Evolutionary conservation across 2,888 invertebrate genomes (phyloP).

Genomic region (Acronicta alni): DNA sequence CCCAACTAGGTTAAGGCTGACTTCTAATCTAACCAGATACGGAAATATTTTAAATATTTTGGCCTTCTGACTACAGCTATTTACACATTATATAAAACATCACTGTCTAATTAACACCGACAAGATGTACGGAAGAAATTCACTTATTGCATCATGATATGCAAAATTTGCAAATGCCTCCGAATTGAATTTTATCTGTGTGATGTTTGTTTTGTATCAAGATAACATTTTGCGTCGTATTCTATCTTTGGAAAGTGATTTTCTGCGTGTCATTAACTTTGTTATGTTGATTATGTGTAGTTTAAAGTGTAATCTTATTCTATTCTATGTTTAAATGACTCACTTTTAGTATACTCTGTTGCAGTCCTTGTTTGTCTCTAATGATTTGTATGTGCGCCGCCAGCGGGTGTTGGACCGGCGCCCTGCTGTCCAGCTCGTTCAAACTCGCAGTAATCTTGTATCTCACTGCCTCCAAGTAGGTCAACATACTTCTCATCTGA

Average conservation of each 20-base stretch:
- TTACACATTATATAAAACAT: no score
- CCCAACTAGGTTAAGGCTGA: no score
- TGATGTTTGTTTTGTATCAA: not conserved
- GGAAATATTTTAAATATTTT: no score
- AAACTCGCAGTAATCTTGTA: slow-evolving; percentile 96
- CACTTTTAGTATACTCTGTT: slow-evolving; percentile 95
- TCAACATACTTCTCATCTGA: slow-evolving; percentile 97
- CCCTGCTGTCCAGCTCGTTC: slow-evolving; percentile 94
- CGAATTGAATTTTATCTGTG: not conserved
- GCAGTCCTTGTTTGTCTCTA: slow-evolving; percentile 96
- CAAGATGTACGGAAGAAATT: no score
- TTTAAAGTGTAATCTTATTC: no score
- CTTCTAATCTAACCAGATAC: no score
- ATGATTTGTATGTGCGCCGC: slow-evolving; percentile 96
- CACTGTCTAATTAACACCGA: no score
- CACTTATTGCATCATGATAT: no score
- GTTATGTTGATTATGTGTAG: no score
- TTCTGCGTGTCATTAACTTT: not conserved
- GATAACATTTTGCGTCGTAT: not conserved
- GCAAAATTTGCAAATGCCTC: not conserved
- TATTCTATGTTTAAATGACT: slow-evolving; percentile 6
- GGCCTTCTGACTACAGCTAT: no score
- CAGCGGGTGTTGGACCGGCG: slow-evolving; percentile 94
- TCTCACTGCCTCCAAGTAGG: slow-evolving; percentile 96
- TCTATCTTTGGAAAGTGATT: not conserved